A percentile compares a stretch with the other conserved stretches of the same genome.
These are phyloP conservation scores for Nomada hirtipes DNA, from an alignment of 2,888 invertebrate species.

Conservation along the genomic window DNA sequence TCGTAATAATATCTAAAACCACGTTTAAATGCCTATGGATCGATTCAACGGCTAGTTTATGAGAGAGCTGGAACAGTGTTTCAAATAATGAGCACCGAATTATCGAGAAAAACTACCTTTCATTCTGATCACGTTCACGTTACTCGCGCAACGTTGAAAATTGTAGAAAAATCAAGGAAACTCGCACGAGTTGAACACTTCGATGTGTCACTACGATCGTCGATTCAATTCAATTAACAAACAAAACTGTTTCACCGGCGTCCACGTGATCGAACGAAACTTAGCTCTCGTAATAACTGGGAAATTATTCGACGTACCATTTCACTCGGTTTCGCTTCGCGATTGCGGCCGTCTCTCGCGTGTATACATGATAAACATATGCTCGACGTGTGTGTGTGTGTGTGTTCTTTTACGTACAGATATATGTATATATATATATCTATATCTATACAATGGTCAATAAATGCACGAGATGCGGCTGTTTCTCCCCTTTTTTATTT, in stretches of 20 bases:
- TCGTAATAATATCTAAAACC: constrained; percentile 49
- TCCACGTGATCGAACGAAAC: constrained; percentile 8
- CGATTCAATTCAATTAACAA: not conserved
- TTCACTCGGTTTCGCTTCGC: constrained; percentile 18
- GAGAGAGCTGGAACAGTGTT: constrained; percentile 29
- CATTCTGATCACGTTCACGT: not conserved
- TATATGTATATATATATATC: constrained; percentile 11
- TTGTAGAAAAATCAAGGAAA: constrained; percentile 3
- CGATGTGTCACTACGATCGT: not conserved
- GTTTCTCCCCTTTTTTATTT: not conserved
- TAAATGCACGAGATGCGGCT: constrained; percentile 34
- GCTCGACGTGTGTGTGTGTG: constrained; percentile 27
- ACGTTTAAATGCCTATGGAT: constrained; percentile 59
- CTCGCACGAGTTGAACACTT: not conserved
- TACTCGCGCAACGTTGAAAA: not conserved
- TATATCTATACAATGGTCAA: constrained; percentile 45
- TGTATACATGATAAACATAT: constrained; percentile 23
- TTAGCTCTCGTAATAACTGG: not conserved
- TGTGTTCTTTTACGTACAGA: constrained; percentile 40
- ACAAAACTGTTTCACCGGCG: not conserved
- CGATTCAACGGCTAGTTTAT: constrained; percentile 59
- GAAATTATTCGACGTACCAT: constrained; percentile 13
- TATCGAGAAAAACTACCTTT: not conserved
- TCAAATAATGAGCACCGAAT: constrained; percentile 17
- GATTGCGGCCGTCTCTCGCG: constrained; percentile 19